Evolutionary conservation across 2,888 invertebrate genomes (phyloP), one percentile per base, ranked within the genome.

Genomic region (Cyrtodaria siliqua): DNA sequence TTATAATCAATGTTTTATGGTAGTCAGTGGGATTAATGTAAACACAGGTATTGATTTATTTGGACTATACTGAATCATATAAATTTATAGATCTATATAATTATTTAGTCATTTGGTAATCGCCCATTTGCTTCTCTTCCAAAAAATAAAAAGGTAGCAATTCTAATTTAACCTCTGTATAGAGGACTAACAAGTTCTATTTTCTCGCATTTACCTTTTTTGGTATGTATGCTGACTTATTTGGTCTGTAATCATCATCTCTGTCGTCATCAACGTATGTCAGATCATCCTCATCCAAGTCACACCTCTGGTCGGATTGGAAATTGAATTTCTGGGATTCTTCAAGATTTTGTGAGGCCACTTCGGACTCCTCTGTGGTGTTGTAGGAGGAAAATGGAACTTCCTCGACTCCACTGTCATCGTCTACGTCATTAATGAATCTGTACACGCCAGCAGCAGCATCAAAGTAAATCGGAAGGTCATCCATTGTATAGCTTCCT

Each of bases 361-460:
- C 14, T 23, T 42, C 52, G 18, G n/a, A n/a, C n/a, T 26, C 49
- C 18, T 69, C 69, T 18, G 53, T 42, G 38, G 56, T 53, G 8
- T 63, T 24, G 40, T 78, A 82, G 18, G 69, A 72, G 12, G 62
- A 53, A 40, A 82, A 78, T 33, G 82, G 82, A 27, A 82, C 14
- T 20, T 75, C 74, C 14, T 77, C 76, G 3, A 74, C 68, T 16
- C 70, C 76, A 53, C 71, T 68, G 26, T 70, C 77, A 23, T 55
- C 56, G n/a, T 63, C 73, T n/a, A 63, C 63, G 2, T 64, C 69
- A 38, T 70, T 56, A 23, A 66, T 44, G 23, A 69, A 64, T 38
- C 38, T 68, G 61, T 64, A 71, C 53, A 72, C 38, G 20, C 66
- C 53, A 44, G 67, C 42, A 26, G 52, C 55, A 3, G 50, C 47